These are phyloP conservation scores for Hippocampus abdominalis DNA, from an alignment of 2,113 vertebrate genomes.

Conservation along the genomic window DNA sequence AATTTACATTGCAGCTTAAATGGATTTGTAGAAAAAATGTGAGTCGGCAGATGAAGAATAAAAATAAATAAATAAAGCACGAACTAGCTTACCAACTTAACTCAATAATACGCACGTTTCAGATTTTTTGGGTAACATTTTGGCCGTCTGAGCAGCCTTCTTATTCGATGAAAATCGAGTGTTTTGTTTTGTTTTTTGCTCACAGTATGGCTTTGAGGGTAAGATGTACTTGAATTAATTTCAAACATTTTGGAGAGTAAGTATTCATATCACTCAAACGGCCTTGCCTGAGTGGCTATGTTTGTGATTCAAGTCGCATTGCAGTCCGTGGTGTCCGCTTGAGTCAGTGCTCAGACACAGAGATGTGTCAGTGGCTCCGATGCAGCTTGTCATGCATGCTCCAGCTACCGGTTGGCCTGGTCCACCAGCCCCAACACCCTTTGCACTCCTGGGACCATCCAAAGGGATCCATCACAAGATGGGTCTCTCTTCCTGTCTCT, in stretches of 20 bases:
- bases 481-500: slow-evolving; percentile 57
- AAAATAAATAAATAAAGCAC: background rate
- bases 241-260: slow-evolving; percentile 18
- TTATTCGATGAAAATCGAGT: background rate
- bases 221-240: slow-evolving; percentile 14
- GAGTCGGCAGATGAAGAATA: slow-evolving; percentile 12
- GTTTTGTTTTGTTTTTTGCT: background rate
- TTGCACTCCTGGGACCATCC: slow-evolving; percentile 55
- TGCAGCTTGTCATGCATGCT: slow-evolving; percentile 73
- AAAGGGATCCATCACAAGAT: slow-evolving; percentile 61
- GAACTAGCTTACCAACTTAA: background rate
- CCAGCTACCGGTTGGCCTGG: slow-evolving; percentile 48
- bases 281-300: slow-evolving; percentile 42
- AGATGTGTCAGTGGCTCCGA: slow-evolving; percentile 68
- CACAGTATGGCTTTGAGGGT: background rate
- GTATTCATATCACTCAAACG: slow-evolving; percentile 34
- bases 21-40: slow-evolving; percentile 35
- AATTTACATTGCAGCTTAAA: slow-evolving; percentile 60
- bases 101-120: background rate
- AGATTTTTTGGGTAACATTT: background rate
- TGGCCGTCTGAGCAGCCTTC: background rate
- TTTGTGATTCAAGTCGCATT: slow-evolving; percentile 53
- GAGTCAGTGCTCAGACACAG: slow-evolving; percentile 56
- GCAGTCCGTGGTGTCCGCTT: slow-evolving; percentile 59
- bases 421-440: slow-evolving; percentile 50